Base-by-base conservation (phyloP, 2,888 invertebrate genomes). In the Shargacucullia verbasci region DNA sequence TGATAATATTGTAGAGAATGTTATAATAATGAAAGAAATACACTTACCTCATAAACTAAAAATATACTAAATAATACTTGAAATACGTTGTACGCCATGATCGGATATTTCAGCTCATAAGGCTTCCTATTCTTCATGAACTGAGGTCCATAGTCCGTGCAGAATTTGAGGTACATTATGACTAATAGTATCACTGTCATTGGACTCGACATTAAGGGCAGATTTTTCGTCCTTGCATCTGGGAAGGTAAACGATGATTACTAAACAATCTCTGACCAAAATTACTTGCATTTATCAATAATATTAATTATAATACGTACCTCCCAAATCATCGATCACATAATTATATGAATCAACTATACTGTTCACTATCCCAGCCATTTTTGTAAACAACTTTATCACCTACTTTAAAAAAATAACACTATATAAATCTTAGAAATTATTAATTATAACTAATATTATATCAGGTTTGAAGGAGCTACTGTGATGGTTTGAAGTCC, bases 71-170 rank as follows among this genome's bases (percentile, higher is more conserved):
- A 33, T 2, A 62, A 0, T 35, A 79, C 46, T 70, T 79, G 79
- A 41, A 66, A 70, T 5, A 71, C 14, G 10, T 79, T 79, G 25
- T 73, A 79, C 1, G 62, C 1, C 53, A 68, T 63, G 0, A 79
- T 60, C 0, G 57, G 38, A 1, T 37, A 48, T 55, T 72, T 70
- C 9, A 83, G 12, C 0, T 75, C 38, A 54, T 49, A 80, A 0
- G 83, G 61, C 38, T 50, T 58, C 7, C 76, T 49, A n/a, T 95
- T 95, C 70, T 94, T 94, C 97, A 97, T 97, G 64, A 95, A 92
- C 53, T 94, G 90, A 1, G 96, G 96, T 2, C 97, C 97, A 61
- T 49, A 47, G 3, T 54, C 62, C 10, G 40, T 65, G 47, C 79
- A 76, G 40, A 79, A 71, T 27, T 72, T 68, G 0, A 79, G 47